Conservation (phyloP, 2,888 invertebrate genomes). For the Andrena hattorfiana region DNA sequence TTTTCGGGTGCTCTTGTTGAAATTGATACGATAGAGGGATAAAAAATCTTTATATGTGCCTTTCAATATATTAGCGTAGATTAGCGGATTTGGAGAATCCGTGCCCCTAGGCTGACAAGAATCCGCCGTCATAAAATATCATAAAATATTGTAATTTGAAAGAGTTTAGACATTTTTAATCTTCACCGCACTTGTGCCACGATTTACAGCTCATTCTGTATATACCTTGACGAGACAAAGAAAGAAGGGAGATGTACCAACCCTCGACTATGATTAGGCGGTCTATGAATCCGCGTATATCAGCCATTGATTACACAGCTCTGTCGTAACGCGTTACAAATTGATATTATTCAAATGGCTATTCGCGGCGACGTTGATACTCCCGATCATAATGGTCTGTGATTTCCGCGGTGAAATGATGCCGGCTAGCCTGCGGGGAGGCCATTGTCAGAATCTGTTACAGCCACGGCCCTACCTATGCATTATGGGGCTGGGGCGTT, state of each 20-base stretch:
- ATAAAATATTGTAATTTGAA: too few relatives aligned
- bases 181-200: too few relatives aligned
- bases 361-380: conserved; percentile 5
- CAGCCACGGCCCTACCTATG: conserved; percentile 18
- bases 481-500: conserved; percentile 42
- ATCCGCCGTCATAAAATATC: too few relatives aligned
- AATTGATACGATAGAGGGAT: too few relatives aligned
- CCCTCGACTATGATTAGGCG: conserved; percentile 6
- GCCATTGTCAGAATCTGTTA: conserved; percentile 39
- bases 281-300: conserved; percentile 9
- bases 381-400: conserved; percentile 35
- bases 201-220: too few relatives aligned
- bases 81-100: too few relatives aligned
- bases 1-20: too few relatives aligned
- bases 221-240: too few relatives aligned
- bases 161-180: too few relatives aligned
- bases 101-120: too few relatives aligned
- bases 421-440: conserved; percentile 5
- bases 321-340: conserved; percentile 32
- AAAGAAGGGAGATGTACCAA: neutral
- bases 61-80: too few relatives aligned
- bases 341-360: conserved; percentile 50
- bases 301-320: conserved; percentile 16
- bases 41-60: too few relatives aligned
- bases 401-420: conserved; percentile 49